Evolutionary conservation across 2,797 vertebrate species (phyloP).

Genomic region (Orientallactaga sibirica): DNA sequence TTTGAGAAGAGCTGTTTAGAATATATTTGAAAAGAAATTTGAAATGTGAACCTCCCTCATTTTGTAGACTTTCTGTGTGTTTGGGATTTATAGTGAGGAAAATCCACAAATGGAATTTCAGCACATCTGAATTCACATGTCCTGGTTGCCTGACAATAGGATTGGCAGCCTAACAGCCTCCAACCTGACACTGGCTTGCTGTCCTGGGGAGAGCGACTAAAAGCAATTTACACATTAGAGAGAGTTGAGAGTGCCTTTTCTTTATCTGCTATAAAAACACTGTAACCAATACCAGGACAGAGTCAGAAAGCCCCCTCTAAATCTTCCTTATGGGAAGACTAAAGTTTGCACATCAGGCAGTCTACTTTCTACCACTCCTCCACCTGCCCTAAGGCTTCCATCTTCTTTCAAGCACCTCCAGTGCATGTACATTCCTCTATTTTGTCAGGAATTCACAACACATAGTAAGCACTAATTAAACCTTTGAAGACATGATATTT

Average conservation of each 20-base stretch:
- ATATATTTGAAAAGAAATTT: conserved; percentile 72
- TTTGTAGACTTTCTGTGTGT: conserved; percentile 68
- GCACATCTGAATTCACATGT: conserved; percentile 80
- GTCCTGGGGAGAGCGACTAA: conserved; percentile 79
- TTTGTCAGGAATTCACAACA: background rate
- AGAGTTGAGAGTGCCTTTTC: conserved; percentile 80
- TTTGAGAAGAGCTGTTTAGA: conserved; percentile 74
- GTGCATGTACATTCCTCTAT: background rate
- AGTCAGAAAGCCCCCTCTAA: conserved; percentile 31
- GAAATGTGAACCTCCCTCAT: conserved; percentile 44
- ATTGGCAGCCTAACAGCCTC: conserved; percentile 80
- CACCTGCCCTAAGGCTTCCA: background rate
- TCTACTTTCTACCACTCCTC: background rate
- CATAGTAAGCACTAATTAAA: background rate
- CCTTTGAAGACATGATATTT: background rate
- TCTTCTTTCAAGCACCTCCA: conserved; percentile 15
- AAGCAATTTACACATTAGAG: conserved; percentile 82
- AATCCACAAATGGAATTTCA: conserved; percentile 81
- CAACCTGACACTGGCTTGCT: conserved; percentile 69
- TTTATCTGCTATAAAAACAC: conserved; percentile 63
- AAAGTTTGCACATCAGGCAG: background rate
- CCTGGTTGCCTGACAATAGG: conserved; percentile 78
- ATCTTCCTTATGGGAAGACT: conserved; percentile 21
- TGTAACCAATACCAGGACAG: conserved; percentile 36
- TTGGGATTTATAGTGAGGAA: conserved; percentile 72